Base-by-base conservation (phyloP, 2,888 invertebrate species). In the Troides aeacus region DNA sequence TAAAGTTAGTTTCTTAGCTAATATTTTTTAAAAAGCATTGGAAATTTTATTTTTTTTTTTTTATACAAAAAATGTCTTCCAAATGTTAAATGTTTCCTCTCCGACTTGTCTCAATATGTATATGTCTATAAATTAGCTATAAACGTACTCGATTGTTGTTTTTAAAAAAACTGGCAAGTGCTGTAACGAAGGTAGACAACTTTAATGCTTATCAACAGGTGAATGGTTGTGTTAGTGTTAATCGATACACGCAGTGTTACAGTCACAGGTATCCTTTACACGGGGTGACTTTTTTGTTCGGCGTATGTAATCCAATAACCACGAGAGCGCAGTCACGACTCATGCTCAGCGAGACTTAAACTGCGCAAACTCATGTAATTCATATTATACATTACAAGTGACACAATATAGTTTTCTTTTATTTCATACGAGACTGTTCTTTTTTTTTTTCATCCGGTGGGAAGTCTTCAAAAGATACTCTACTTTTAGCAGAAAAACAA, bases 261-360 rank as follows among this genome's bases (percentile, higher is more conserved):
- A 56, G 42, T 46, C 50, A 21, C 30, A 24, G 30, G 64, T 70
- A 67, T 70, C 60, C 56, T 53, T 70, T 61, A 67, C 53, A 57
- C 30, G 17, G 24, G 5, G 66, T 63, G 42, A 57, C 46, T 70
- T 70, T 53, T 70, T 67, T 70, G 61, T 70, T 46, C 30, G 10
- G 53, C 21, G 62, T 8, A 39, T 56, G 70, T 64, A 70, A 70
- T 64, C 56, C 60, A 61, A 70, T 70, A 70, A 46, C 64, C 61
- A 56, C 50, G 60, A 53, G 57, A 60, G 23, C 70, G 66, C 42
- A 60, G 63, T 67, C 67, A 64, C 67, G 70, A 64, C 66, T 64
- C 67, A 56, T 24, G 67, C 63, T 60, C 67, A 36, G 62, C 58
- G 10, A 60, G 58, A n/a, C 63, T 70, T 70, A 66, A 66, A 66